Evolutionary conservation across 2,888 invertebrate genomes (phyloP), one percentile per base, ranked within the genome.

Genomic region (Artemia sp.): DNA sequence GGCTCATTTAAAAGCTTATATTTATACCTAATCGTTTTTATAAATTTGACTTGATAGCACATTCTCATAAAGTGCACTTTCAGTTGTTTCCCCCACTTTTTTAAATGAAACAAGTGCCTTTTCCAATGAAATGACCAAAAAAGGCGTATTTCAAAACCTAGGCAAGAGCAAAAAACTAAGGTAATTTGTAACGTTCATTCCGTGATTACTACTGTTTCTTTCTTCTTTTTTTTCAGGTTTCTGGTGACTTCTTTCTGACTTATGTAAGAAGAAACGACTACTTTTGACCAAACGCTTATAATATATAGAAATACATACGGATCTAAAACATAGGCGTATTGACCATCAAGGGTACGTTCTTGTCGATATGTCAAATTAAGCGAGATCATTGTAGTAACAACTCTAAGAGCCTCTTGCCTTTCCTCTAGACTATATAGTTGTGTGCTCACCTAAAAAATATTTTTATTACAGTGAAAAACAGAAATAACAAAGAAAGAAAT

Each of bases 341-440:
- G 84, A 3, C 92, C 93, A 73, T 93, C 92, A 0, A 80, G 78
- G 8, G 82, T 82, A 70, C 88, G 85, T 72, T 89, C 87, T 78
- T 95, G 95, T 0, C 85, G 81, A 78, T 90, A 93, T 70, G 85
- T 86, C 72, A 96, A 80, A 72, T 92, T 93, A 78, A 92, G 90
- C 77, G 91, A 89, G 68, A 92, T 85, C 92, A 96, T 90, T 0
- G 89, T 83, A 73, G 85, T 83, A 12, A 94, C 87, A 51, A 92
- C 85, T 51, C 85, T 80, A 0, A 81, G 77, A 51, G 96, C 77
- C 66, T 86, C 85, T 12, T 81, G 81, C 69, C 85, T 86, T 78
- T 92, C 92, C 72, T 82, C 81, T 5, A 83, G 80, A 24, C 86
- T 88, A 80, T 87, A 90, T 69, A 92, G 78, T 81, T 91, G 85